A percentile compares a stretch with the other conserved stretches of the same genome.
Evolutionary conservation across 2,888 invertebrate genomes (phyloP).

Genomic region (Nemurella pictetii): DNA sequence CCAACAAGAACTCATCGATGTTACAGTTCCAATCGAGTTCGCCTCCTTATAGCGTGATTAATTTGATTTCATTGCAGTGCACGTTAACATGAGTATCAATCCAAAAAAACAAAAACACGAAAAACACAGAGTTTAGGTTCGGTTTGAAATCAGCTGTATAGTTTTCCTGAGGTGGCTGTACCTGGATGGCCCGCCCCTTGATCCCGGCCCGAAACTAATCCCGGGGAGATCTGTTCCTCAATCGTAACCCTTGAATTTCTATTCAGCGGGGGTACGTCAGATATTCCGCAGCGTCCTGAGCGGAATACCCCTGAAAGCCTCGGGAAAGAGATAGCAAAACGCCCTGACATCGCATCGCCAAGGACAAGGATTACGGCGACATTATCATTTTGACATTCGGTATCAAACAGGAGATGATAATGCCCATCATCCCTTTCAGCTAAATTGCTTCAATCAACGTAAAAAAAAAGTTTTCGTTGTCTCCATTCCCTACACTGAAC

Average conservation of each 20-base stretch:
- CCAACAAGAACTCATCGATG: background rate
- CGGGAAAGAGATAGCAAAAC: background rate
- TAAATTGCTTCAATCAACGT: background rate
- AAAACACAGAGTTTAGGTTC: too few species aligned
- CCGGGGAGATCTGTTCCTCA: background rate
- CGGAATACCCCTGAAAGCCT: background rate
- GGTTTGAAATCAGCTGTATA: background rate
- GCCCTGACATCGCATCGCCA: background rate
- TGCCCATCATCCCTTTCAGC: background rate
- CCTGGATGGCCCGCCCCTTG: background rate
- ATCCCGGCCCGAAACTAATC: background rate
- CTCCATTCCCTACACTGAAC: background rate
- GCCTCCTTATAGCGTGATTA: background rate
- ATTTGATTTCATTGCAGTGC: background rate
- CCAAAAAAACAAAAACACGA: too few species aligned
- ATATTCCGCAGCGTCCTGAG: background rate
- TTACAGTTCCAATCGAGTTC: background rate
- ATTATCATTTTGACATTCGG: background rate
- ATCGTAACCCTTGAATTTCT: background rate
- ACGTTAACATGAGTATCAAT: background rate
- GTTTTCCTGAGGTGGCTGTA: background rate
- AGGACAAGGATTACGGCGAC: background rate
- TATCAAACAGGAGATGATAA: background rate
- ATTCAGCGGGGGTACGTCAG: background rate
- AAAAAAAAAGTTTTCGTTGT: background rate